Base-by-base conservation (phyloP, 2,113 vertebrate species). In the Cebidichthys violaceus region DNA sequence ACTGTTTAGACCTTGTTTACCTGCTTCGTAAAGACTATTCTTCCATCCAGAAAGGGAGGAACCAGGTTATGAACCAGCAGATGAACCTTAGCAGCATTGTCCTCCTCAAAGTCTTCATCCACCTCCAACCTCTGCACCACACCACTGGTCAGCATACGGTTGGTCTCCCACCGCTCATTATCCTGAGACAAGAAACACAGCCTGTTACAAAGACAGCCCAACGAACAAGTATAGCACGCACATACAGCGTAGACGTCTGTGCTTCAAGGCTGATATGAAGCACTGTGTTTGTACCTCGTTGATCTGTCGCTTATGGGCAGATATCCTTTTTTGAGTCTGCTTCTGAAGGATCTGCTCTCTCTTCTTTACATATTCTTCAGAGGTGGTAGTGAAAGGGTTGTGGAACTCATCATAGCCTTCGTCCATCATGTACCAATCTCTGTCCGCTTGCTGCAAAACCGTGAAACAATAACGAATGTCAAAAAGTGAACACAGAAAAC, bases 371-470 rank as follows among this genome's bases (percentile, higher is more conserved):
- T 99, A 99, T 24, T 99, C 98, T 2, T 99, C 98, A 0, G 98
- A 99, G 1, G 96, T 98, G 62, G 97, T 96, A 8, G 97, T 97
- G 92, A 99, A 88, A 1, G 98, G 97, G 71, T 99, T 99, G 93
- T 98, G 97, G 90, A 98, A 99, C 92, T 99, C 98, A 0, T 99
- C 98, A 0, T 96, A 99, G 15, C 98, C 98, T 86, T 99, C 98
- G 0, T 99, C 98, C 98, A 99, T 99, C 98, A 99, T 99, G 94
- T 99, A 99, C 98, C 98, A 99, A 60, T 99, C 98, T 84, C 98
- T 94, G 93, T 99, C 98, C 0, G 98, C 98, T 99, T 99, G 98
- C 98, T 99, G 89, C 18, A 70, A 22, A 81, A 71, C 31, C 52
- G 27, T n/a, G 18, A 68, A 10, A 85, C n/a, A 75, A n/a, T 35